A percentile compares a stretch with the other conserved stretches of the same genome.
Evolutionary conservation across 2,888 invertebrate species (phyloP).

Genomic region (Drymonia ruficornis): DNA sequence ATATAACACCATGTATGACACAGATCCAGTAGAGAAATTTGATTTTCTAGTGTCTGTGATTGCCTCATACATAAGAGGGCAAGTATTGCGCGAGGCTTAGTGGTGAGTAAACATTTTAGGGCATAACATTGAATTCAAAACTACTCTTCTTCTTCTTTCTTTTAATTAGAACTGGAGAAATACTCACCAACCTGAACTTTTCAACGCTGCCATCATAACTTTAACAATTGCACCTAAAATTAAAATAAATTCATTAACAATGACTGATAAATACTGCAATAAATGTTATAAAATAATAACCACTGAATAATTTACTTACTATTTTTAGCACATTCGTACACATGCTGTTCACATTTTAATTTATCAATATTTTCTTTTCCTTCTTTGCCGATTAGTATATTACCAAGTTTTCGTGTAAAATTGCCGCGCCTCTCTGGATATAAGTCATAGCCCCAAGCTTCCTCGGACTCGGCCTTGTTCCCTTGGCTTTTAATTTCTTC

Average conservation of each 20-base stretch:
- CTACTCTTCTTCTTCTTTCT: too few relatives aligned
- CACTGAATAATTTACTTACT: too few relatives aligned
- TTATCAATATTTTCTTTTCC: slow-evolving; percentile 89
- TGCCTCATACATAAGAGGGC: too few relatives aligned
- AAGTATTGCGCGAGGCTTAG: too few relatives aligned
- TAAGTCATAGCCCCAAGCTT: slow-evolving; percentile 90
- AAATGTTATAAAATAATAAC: too few relatives aligned
- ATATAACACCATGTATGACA: too few relatives aligned
- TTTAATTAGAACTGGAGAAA: too few relatives aligned
- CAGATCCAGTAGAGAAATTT: too few relatives aligned
- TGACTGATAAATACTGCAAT: neutral
- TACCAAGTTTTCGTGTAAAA: slow-evolving; percentile 81
- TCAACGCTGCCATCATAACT: slow-evolving; percentile 93
- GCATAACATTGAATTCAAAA: too few relatives aligned
- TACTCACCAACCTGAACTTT: slow-evolving; percentile 90
- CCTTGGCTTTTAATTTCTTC: slow-evolving; percentile 16
- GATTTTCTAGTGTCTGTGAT: too few relatives aligned
- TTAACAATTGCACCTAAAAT: slow-evolving; percentile 90
- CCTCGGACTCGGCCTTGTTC: slow-evolving; percentile 43
- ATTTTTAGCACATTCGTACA: slow-evolving; percentile 89
- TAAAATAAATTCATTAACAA: slow-evolving; percentile 4
- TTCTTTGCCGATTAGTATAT: slow-evolving; percentile 86
- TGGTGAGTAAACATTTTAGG: too few relatives aligned
- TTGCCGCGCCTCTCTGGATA: slow-evolving; percentile 92
- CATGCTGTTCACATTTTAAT: slow-evolving; percentile 92